Conservation (phyloP, 2,888 invertebrate species). For the Cephus runcator region DNA sequence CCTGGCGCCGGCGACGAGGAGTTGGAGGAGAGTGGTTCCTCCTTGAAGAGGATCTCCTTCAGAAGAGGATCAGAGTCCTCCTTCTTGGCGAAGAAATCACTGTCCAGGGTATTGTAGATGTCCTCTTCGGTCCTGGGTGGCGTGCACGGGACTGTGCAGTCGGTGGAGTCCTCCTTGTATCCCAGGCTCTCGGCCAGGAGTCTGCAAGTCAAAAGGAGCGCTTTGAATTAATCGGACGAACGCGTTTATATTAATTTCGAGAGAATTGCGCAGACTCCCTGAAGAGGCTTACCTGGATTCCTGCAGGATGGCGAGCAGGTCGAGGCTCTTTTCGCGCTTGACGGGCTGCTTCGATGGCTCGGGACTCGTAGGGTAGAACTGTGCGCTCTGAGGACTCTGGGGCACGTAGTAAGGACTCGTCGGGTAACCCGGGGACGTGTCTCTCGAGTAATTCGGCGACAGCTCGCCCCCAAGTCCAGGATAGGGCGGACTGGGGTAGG, state of each 20-base stretch:
- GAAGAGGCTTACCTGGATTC: constrained; percentile 56
- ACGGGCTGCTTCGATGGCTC: constrained; percentile 57
- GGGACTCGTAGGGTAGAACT: constrained; percentile 59
- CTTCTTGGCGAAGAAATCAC: constrained; percentile 60
- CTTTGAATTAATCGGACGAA: not conserved
- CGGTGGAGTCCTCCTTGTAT: constrained; percentile 61
- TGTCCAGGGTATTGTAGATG: constrained; percentile 61
- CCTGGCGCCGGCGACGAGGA: constrained; percentile 24
- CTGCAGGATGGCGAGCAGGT: constrained; percentile 59
- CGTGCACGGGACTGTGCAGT: constrained; percentile 62
- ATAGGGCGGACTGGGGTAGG: constrained; percentile 58
- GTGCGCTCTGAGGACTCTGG: constrained; percentile 62
- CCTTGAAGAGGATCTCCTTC: constrained; percentile 61
- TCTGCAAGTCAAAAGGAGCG: constrained; percentile 32
- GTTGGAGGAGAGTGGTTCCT: constrained; percentile 42
- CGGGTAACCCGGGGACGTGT: constrained; percentile 61
- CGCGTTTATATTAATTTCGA: not conserved
- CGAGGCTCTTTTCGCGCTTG: constrained; percentile 61
- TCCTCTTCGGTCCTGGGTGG: constrained; percentile 62
- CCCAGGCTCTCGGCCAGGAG: constrained; percentile 61
- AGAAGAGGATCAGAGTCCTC: constrained; percentile 52
- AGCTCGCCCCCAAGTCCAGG: constrained; percentile 47
- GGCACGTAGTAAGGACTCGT: constrained; percentile 62
- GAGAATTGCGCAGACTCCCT: not conserved
- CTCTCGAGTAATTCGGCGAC: constrained; percentile 58